Percentiles rank a stretch among this genome's conserved stretches.
These are phyloP conservation scores for Clunio marinus DNA, from an alignment of 2,888 invertebrate genomes.

Conservation along the genomic window DNA sequence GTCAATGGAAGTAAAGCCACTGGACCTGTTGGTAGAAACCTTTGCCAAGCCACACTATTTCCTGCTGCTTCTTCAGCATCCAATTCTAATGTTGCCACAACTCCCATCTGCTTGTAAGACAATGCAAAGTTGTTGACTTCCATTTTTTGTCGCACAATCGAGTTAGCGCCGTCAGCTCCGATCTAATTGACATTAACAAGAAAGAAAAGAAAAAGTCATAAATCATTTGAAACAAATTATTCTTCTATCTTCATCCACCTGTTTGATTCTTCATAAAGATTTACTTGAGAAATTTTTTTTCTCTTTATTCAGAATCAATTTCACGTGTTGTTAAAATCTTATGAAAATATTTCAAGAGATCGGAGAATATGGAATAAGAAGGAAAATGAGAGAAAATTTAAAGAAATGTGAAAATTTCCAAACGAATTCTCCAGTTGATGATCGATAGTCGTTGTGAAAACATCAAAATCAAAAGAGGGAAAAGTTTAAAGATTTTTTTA, in stretches of 20 bases:
- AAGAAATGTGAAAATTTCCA: background rate
- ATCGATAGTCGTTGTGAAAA: background rate
- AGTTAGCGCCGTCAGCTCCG: conserved; percentile 93
- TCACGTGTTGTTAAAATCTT: no score
- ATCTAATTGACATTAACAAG: conserved; percentile 55
- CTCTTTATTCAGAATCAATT: no score
- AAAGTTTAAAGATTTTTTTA: background rate
- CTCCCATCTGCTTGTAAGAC: conserved; percentile 84
- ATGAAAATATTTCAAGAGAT: no score
- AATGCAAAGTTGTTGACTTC: conserved; percentile 73
- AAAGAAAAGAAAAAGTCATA: background rate
- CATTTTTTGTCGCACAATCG: conserved; percentile 78
- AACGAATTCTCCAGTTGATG: conserved; percentile 8
- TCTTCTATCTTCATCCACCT: background rate
- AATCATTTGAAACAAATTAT: no score
- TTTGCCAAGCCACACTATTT: conserved; percentile 92
- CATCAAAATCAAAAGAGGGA: background rate
- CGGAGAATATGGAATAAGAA: no score
- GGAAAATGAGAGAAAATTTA: background rate
- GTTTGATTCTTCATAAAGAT: background rate
- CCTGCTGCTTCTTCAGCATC: conserved; percentile 71
- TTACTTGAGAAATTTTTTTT: background rate
- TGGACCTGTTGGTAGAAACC: conserved; percentile 88
- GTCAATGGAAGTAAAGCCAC: conserved; percentile 86
- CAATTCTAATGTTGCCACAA: conserved; percentile 86